These are phyloP conservation scores for Phalacrocorax pelagicus DNA, from an alignment of 2,113 vertebrate genomes.

Conservation along the genomic window DNA sequence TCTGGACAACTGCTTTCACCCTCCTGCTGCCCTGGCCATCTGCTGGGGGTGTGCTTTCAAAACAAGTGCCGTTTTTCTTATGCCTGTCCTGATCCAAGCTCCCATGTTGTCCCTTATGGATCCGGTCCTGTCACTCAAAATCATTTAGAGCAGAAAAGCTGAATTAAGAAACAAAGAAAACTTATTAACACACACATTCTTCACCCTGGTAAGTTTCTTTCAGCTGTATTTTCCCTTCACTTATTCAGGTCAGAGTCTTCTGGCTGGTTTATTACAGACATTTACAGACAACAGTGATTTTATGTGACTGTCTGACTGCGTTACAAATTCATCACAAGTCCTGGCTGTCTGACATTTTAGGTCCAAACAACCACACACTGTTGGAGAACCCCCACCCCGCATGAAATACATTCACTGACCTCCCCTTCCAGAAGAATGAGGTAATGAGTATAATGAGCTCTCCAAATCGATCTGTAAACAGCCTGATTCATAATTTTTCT, in stretches of 20 bases:
- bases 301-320: neutral
- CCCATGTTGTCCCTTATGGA: neutral
- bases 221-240: neutral
- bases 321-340: neutral
- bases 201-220: neutral
- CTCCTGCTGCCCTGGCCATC: slow-evolving; percentile 48
- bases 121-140: neutral
- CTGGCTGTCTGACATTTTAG: neutral
- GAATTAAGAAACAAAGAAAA: neutral
- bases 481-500: neutral
- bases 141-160: neutral
- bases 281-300: neutral
- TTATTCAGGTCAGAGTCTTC: neutral
- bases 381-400: neutral
- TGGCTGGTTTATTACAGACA: neutral
- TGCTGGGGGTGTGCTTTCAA: slow-evolving; percentile 22
- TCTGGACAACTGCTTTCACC: neutral
- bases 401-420: neutral
- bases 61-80: neutral
- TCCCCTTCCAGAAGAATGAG: neutral
- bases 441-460: neutral
- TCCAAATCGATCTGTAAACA: neutral
- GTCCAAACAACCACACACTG: neutral
- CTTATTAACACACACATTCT: neutral
- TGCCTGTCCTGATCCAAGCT: neutral